Base-by-base conservation (phyloP, 2,888 invertebrate genomes). In the Himalopsyche anomala region DNA sequence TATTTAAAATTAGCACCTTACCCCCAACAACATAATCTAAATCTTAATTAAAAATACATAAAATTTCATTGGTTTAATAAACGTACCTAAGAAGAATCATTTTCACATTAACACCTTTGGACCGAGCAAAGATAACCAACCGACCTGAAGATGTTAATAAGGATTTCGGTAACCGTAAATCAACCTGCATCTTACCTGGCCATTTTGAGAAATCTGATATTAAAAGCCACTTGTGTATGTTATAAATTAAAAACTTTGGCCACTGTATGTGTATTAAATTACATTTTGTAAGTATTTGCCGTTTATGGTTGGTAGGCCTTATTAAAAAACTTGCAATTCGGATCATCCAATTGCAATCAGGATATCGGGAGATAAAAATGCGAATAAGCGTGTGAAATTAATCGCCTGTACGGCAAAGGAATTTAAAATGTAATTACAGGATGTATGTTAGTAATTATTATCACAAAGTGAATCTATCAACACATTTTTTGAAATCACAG, bases 121-220 rank as follows among this genome's bases (percentile, higher is more conserved):
- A 5, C 11, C 40, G 56, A 80, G 62, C 28, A 54, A 79, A 84
- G 84, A 84, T 55, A 40, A 69, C 40, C 19, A 17, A n/a, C 40
- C n/a, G 40, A 38, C 56, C 82, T 8, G 40, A 28, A 62, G 82
- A 83, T 62, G 62, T 62, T 62, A 83, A 62, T 62, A 83, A 62
- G 62, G 82, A 36, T 79, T 45, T 74, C 38, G 54, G 51, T 85
- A 12, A 51, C 84, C 51, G 69, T 84, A 84, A 84, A 84, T 84
- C 74, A 40, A 42, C 28, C 5, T 36, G n/a, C 42, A 36, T 69
- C 45, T 74, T 19, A 38, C 82, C 19, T 38, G 79, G 28, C 85
- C 85, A 79, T 85, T 85, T 82, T 83, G 4, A 82, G 85, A 85
- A 79, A 85, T 85, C 85, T 85, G 85, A 85, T 85, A 82, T 40